phyloP scores from a whole-genome alignment of 2,113 vertebrate species.

The Circaetus gallicus region DNA sequence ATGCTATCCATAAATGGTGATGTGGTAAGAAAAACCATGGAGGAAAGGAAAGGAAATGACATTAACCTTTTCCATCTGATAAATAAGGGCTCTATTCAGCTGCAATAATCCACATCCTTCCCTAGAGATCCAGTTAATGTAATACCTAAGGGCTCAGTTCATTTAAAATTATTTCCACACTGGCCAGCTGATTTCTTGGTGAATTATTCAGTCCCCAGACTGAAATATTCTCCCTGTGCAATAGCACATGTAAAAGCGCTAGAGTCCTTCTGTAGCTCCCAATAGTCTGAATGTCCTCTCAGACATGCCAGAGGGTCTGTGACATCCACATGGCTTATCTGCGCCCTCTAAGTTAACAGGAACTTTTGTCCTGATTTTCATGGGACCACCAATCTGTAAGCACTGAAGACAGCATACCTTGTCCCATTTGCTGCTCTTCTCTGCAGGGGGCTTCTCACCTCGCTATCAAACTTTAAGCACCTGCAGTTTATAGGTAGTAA shows the following conservation, averaged over 20 bases:
- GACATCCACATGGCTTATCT: not conserved
- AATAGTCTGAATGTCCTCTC: not conserved
- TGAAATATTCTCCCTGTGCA: not conserved
- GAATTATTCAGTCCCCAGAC: constrained; percentile 20
- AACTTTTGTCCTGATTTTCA: not conserved
- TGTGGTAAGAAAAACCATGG: constrained; percentile 38
- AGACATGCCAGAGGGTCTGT: not conserved
- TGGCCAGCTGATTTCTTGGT: constrained; percentile 53
- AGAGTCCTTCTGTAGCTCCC: not conserved
- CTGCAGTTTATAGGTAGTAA: not conserved
- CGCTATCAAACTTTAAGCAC: not conserved
- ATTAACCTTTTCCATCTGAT: constrained; percentile 68
- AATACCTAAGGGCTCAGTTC: constrained; percentile 54
- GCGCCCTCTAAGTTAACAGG: not conserved
- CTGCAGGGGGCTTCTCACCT: not conserved
- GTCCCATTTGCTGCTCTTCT: not conserved
- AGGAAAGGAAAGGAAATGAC: constrained; percentile 58
- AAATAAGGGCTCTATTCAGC: constrained; percentile 63
- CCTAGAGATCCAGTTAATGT: constrained; percentile 44
- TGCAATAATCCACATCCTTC: constrained; percentile 62
- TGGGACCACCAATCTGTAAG: not conserved
- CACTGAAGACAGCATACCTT: not conserved
- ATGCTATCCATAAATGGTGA: constrained; percentile 47
- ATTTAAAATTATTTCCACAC: constrained; percentile 50
- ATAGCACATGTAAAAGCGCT: not conserved